phyloP scores from a whole-genome alignment of 2,113 vertebrate genomes.

The Peromyscus polionotus region DNA sequence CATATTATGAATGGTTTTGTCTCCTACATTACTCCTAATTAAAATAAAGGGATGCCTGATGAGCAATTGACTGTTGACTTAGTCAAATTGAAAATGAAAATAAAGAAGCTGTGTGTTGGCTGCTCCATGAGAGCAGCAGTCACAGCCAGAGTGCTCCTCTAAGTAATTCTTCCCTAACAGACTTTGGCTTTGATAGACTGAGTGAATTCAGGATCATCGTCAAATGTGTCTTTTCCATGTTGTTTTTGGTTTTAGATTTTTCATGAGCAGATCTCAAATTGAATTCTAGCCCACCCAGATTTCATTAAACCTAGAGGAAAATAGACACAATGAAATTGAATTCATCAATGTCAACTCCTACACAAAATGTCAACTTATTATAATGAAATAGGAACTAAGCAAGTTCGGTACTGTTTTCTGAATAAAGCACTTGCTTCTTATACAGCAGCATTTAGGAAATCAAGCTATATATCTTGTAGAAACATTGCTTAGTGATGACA shows the following conservation, averaged over 20 bases:
- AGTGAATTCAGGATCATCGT: not conserved
- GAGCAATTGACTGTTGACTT: not conserved
- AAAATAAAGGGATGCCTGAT: not conserved
- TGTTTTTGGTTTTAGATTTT: not conserved
- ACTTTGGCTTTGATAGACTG: not conserved
- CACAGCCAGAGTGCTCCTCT: too few relatives aligned
- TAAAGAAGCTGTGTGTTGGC: too few relatives aligned
- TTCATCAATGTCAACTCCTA: not conserved
- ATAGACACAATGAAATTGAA: not conserved
- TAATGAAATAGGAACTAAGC: not conserved
- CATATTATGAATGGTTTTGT: not conserved
- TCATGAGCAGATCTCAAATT: not conserved
- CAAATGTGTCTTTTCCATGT: not conserved
- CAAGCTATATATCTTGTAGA: not conserved
- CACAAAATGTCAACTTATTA: not conserved
- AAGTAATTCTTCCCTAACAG: too few relatives aligned
- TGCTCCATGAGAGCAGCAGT: too few relatives aligned
- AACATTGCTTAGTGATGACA: not conserved
- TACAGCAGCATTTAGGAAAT: not conserved
- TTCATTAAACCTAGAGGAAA: not conserved
- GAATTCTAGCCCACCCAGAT: not conserved
- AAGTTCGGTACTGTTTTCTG: not conserved
- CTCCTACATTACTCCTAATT: not conserved
- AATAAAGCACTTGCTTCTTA: not conserved
- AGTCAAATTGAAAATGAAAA: not conserved